Percentiles rank a stretch among this genome's conserved stretches.
Evolutionary conservation across 1,140 invertebrate genomes (phyloP).

Genomic region (Leptoteleia sp.): DNA sequence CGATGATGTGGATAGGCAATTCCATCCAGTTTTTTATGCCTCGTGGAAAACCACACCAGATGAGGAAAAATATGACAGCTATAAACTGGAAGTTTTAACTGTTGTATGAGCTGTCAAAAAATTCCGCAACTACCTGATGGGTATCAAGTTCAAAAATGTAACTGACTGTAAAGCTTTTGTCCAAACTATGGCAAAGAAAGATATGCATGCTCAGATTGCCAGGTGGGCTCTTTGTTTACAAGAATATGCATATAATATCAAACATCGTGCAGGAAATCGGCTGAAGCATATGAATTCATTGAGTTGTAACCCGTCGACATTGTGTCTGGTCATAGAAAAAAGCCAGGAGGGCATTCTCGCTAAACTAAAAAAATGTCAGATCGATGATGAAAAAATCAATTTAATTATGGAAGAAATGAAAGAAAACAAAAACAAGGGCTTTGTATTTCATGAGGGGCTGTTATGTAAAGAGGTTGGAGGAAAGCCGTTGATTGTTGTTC

Average conservation of each 20-base stretch:
- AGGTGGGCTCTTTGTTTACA: not conserved
- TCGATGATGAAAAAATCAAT: too few relatives aligned
- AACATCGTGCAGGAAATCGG: not conserved
- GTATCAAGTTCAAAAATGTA: slow-evolving; percentile 72
- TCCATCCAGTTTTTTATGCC: not conserved
- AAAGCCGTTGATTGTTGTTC: too few relatives aligned
- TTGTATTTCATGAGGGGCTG: too few relatives aligned
- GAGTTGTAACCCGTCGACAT: not conserved
- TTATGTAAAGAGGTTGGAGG: too few relatives aligned
- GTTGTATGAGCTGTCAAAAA: slow-evolving; percentile 72
- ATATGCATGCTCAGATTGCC: not conserved
- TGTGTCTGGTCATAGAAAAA: not conserved
- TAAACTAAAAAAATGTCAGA: too few relatives aligned
- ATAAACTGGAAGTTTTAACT: slow-evolving; percentile 69
- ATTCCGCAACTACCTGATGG: slow-evolving; percentile 75
- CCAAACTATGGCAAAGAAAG: not conserved
- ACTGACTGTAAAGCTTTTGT: slow-evolving; percentile 59
- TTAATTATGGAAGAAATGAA: too few relatives aligned
- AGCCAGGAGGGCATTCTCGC: too few relatives aligned
- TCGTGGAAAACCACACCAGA: not conserved
- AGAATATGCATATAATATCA: not conserved
- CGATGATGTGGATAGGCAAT: not conserved
- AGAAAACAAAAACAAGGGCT: too few relatives aligned
- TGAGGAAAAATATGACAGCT: not conserved
- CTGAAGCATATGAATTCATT: slow-evolving; percentile 1